Conservation (phyloP, 2,888 invertebrate species). For the Baronia brevicornis region DNA sequence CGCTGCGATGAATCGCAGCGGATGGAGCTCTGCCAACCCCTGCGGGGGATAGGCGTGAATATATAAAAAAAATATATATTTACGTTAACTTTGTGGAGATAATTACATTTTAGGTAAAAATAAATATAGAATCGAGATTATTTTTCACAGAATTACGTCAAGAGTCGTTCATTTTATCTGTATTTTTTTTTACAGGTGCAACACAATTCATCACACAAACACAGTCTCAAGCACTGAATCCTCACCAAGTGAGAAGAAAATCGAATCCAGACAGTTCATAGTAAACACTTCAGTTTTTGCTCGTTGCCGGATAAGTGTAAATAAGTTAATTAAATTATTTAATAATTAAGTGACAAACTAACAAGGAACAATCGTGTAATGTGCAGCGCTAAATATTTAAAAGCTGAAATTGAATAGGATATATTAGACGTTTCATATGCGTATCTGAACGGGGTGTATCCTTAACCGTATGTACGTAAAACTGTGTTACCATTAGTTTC, state of each 20-base stretch:
- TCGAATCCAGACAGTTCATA: slow-evolving; percentile 71
- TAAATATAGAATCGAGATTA: too few species aligned
- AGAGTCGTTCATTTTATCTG: too few species aligned
- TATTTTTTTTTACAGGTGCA: slow-evolving; percentile 40
- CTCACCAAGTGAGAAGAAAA: slow-evolving; percentile 66
- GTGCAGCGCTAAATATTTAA: not conserved
- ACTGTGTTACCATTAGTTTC: slow-evolving; percentile 12
- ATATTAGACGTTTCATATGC: too few species aligned
- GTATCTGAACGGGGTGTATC: too few species aligned
- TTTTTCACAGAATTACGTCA: too few species aligned
- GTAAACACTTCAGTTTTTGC: slow-evolving; percentile 32
- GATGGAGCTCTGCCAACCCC: too few species aligned
- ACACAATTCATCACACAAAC: slow-evolving; percentile 63
- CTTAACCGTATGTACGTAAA: slow-evolving; percentile 6
- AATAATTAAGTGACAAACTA: slow-evolving; percentile 2
- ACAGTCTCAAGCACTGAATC: slow-evolving; percentile 54
- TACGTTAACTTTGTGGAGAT: too few species aligned
- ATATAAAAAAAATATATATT: too few species aligned
- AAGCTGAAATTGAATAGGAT: too few species aligned
- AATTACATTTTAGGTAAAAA: too few species aligned
- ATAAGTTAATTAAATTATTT: slow-evolving; percentile 35
- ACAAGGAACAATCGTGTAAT: slow-evolving; percentile 7
- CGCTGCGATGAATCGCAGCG: too few species aligned
- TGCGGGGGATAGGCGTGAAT: too few species aligned
- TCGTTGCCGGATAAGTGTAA: slow-evolving; percentile 41